Base-by-base conservation (phyloP, 2,797 vertebrate genomes). In the Gallinago solitaria region DNA sequence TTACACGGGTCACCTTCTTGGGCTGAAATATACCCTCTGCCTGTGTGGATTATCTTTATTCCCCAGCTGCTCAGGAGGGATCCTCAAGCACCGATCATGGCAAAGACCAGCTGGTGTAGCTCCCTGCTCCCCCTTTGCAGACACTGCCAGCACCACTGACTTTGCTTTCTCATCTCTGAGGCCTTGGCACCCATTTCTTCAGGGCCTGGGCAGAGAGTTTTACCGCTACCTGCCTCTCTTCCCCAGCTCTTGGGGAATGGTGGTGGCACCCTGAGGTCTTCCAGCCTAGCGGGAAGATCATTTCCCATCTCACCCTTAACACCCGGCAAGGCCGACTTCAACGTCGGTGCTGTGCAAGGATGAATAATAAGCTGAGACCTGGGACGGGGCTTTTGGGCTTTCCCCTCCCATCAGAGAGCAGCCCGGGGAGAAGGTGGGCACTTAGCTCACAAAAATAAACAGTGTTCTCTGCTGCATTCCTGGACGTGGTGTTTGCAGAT, bases 361-460 rank as follows among this genome's bases (percentile, higher is more conserved):
- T 27, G 56, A 93, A 81, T 32, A 41, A 41, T 41, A 90, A 51
- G 2, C 32, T 64, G 39, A 32, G 20, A 1, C 47, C 6, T 76
- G 76, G 35, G 51, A 67, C 24, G n/a, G 41, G 5, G n/a, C 61
- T 91, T 61, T 69, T 63, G 53, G 7, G 3, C 17, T 73, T 87
- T 2, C 4, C 33, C 45, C 83, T 20, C 9, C 35, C 51, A 82
- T 68, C 63, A 82, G 47, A 64, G 25, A 50, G 28, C 43, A 88
- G 67, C 37, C n/a, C 69, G 16, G 43, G 35, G 45, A 93, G 83
- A 94, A 96, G 93, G 94, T 95, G 90, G 93, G 81, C 91, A 80
- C 80, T 95, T 90, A 82, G 87, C 86, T 96, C 94, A 90, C 82
- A 93, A 96, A 96, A 96, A 96, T 93, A 94, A 95, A 96, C 74